Base-by-base conservation (phyloP, 2,888 invertebrate species). In the Actias luna region DNA sequence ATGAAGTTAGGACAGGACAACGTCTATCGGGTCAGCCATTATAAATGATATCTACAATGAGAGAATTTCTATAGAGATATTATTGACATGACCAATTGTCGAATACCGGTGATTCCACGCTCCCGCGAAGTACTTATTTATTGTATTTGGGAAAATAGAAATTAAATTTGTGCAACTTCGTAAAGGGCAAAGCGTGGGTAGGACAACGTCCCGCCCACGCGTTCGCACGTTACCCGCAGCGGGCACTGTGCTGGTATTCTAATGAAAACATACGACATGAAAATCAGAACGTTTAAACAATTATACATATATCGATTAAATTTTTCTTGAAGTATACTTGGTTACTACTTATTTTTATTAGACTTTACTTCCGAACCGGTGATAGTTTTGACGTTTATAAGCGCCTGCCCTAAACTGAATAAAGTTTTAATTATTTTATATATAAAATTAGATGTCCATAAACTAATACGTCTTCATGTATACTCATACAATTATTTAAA, bases 141-240 rank as follows among this genome's bases (percentile, higher is more conserved):
- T 55, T 55, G 29, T 55, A 55, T 55, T 27, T 29, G 29, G 29
- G 29, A 29, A 29, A 55, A 55, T 55, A 55, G 29, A 14, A 55
- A 55, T 55, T 29, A 55, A 29, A 55, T 55, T 55, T n/a, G n/a
- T 29, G 29, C 29, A 55, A 29, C 5, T n/a, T 55, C 29, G 55
- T 0, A 55, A 55, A 55, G 55, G 55, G 55, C 55, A 29, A 29
- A 29, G 55, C 55, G 55, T 55, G 55, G 55, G 55, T 14, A 5
- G 55, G n/a, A 55, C 29, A 8, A 14, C 5, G n/a, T 16, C n/a
- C 29, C 55, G 55, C 55, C 55, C 14, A 55, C 55, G 29, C 55
- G 55, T 29, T 55, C 55, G 29, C n/a, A 16, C 16, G 55, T 27
- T n/a, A 16, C 29, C 55, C 29, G 29, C 12, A 50, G 55, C 55